Evolutionary conservation across 2,888 invertebrate species (phyloP).

Genomic region (Stenodera caucasica): DNA sequence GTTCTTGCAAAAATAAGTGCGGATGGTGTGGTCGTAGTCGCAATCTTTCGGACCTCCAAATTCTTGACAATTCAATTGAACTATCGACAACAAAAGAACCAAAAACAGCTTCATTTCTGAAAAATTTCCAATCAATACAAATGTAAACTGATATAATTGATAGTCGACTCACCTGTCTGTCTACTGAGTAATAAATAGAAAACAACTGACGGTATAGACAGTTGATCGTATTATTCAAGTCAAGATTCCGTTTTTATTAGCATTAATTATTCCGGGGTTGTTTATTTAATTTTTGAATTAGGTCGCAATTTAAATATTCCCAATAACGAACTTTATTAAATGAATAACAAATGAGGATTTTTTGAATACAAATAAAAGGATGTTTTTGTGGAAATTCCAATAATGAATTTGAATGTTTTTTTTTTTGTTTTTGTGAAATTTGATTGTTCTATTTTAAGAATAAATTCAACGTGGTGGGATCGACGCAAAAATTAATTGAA

Average conservation of each 20-base stretch:
- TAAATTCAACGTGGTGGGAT: too few relatives aligned
- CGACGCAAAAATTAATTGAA: background rate
- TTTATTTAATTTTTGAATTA: slow-evolving; percentile 20
- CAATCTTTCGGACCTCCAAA: slow-evolving; percentile 29
- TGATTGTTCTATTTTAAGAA: too few relatives aligned
- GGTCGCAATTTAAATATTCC: slow-evolving; percentile 19
- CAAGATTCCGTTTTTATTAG: slow-evolving; percentile 3
- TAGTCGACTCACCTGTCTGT: background rate
- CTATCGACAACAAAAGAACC: background rate
- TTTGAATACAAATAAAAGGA: slow-evolving; percentile 12
- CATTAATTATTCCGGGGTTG: slow-evolving; percentile 16
- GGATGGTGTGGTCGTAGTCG: slow-evolving; percentile 36
- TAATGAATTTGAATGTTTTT: too few relatives aligned
- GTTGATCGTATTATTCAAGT: background rate
- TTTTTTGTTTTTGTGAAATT: too few relatives aligned
- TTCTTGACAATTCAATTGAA: background rate
- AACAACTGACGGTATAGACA: background rate
- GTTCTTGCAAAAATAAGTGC: slow-evolving; percentile 41
- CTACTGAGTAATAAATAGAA: background rate
- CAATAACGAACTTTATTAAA: slow-evolving; percentile 11
- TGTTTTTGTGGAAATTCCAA: background rate
- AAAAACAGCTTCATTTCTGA: background rate
- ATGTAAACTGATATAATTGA: background rate
- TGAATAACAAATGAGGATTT: slow-evolving; percentile 10
- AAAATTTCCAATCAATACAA: background rate